phyloP scores from a whole-genome alignment of 2,113 vertebrate species.

The Nothoprocta pentlandii region DNA sequence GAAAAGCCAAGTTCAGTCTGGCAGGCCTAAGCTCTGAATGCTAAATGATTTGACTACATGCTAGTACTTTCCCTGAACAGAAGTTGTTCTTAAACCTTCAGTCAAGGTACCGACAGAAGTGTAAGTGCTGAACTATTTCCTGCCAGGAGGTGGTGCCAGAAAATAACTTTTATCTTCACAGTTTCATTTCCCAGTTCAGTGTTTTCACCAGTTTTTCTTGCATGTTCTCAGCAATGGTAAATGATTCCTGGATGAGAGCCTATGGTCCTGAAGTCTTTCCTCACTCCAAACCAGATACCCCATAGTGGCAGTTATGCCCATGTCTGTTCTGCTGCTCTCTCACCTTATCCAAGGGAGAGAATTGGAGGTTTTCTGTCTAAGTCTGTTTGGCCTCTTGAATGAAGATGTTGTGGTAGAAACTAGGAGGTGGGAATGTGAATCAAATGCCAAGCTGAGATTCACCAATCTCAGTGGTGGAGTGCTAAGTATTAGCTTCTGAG shows the following conservation, averaged over 20 bases:
- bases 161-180: not conserved
- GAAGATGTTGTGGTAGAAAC: not conserved
- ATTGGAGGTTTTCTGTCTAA: not conserved
- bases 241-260: not conserved
- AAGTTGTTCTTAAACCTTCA: not conserved
- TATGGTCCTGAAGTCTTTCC: not conserved
- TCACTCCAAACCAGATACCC: not conserved
- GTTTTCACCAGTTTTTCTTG: not conserved
- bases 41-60: not conserved
- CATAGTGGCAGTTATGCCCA: not conserved
- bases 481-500: not conserved
- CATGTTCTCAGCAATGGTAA: not conserved
- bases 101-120: not conserved
- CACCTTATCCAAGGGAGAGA: not conserved
- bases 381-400: not conserved
- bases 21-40: not conserved
- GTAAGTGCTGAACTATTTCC: not conserved
- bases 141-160: conserved; percentile 64
- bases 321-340: not conserved
- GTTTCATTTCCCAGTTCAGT: not conserved
- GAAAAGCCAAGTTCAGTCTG: not conserved
- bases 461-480: not conserved
- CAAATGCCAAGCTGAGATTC: not conserved
- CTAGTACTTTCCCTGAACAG: not conserved
- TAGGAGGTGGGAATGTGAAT: not conserved